These are phyloP conservation scores for Mareca penelope DNA, from an alignment of 2,797 vertebrate genomes.

Conservation along the genomic window DNA sequence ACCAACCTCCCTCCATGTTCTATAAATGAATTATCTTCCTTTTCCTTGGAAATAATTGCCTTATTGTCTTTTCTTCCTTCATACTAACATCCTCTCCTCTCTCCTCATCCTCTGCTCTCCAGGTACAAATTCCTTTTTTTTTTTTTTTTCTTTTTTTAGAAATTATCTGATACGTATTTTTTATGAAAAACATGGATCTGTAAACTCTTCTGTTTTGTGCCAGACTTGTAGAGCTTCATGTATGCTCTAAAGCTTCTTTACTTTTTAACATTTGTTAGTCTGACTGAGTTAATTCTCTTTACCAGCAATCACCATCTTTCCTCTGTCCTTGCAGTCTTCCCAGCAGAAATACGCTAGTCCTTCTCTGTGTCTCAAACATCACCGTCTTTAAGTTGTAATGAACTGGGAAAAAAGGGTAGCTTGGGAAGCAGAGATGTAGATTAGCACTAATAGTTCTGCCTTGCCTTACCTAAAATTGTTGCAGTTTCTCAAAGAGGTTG, in stretches of 20 bases:
- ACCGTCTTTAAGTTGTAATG: neutral
- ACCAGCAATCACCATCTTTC: neutral
- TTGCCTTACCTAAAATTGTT: neutral
- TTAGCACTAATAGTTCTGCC: neutral
- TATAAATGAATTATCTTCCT: neutral
- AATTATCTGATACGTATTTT: neutral
- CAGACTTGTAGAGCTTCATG: neutral
- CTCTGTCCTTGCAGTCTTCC: neutral
- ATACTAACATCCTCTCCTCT: neutral
- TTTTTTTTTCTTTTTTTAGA: conserved; percentile 2
- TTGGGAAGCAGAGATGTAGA: neutral
- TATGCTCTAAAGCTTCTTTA: neutral
- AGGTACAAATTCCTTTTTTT: neutral
- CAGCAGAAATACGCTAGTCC: neutral
- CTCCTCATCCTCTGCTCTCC: neutral
- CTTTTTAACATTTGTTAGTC: neutral
- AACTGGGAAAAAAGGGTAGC: neutral
- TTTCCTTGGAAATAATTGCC: neutral
- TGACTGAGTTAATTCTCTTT: neutral
- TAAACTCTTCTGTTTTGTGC: neutral
- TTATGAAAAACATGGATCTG: neutral
- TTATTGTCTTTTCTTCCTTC: neutral
- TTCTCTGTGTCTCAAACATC: neutral
- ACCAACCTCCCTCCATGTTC: neutral
- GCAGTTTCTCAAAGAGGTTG: neutral